These are phyloP conservation scores for Engraulis encrasicolus DNA, from an alignment of 2,113 vertebrate species.

Conservation along the genomic window DNA sequence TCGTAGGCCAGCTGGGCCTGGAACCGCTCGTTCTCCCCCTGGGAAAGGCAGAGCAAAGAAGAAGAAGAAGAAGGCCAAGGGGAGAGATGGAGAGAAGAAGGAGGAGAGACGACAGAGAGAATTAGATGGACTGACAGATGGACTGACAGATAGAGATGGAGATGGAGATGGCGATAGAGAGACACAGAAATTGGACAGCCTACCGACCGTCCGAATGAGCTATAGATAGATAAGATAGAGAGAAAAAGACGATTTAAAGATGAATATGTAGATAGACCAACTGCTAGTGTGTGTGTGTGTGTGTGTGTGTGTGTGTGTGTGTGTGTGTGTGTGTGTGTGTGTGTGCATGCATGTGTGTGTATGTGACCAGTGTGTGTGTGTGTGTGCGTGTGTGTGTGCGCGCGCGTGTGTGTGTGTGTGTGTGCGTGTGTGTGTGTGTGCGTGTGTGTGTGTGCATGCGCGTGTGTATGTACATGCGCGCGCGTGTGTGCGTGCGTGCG, in stretches of 20 bases:
- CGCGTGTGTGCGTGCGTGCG: too few relatives aligned
- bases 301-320: too few relatives aligned
- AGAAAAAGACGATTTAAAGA: not conserved
- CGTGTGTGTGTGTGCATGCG: too few relatives aligned
- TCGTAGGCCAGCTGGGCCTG: constrained; percentile 82
- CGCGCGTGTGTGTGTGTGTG: not conserved
- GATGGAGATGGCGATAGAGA: not conserved
- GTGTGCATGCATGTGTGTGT: too few relatives aligned
- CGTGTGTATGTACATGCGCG: too few relatives aligned
- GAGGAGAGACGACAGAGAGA: constrained; percentile 36
- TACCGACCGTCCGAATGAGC: too few relatives aligned
- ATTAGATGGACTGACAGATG: constrained; percentile 12
- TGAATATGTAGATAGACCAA: too few relatives aligned
- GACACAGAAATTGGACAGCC: too few relatives aligned
- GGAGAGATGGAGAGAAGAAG: not conserved
- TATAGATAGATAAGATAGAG: not conserved
- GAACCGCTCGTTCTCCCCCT: constrained; percentile 77
- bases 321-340: not conserved
- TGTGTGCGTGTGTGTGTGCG: not conserved
- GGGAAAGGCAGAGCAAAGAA: too few relatives aligned
- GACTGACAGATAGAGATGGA: not conserved
- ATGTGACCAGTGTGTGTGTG: too few relatives aligned
- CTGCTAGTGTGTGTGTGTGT: too few relatives aligned
- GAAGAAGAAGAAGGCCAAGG: too few relatives aligned
- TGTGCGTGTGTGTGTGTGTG: not conserved